A percentile compares a stretch with the other conserved stretches of the same genome.
These are phyloP conservation scores for Orthosia gothica DNA, from an alignment of 2,888 invertebrate genomes.

Conservation along the genomic window DNA sequence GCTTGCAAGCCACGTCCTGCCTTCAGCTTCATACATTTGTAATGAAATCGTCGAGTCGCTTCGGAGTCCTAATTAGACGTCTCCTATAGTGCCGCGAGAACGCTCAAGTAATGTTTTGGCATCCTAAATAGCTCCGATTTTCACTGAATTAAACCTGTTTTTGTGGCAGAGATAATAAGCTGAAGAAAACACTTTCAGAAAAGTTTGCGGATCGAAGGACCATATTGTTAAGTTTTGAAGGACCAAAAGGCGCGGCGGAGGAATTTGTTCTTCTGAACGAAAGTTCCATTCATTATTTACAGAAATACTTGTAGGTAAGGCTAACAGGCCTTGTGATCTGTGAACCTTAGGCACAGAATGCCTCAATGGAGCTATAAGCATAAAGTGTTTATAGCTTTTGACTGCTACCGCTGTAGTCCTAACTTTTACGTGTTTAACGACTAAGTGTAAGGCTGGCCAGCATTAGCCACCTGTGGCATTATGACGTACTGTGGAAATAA, in stretches of 20 bases:
- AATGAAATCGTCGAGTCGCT: slow-evolving; percentile 84
- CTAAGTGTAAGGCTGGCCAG: not conserved
- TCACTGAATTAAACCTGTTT: slow-evolving; percentile 52
- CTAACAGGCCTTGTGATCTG: not conserved
- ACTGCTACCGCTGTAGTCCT: not conserved
- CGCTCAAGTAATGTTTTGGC: slow-evolving; percentile 61
- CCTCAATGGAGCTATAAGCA: slow-evolving; percentile 26
- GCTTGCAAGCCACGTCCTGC: slow-evolving; percentile 85
- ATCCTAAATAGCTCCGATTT: slow-evolving; percentile 53
- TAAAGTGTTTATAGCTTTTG: slow-evolving; percentile 37
- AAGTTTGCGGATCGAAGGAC: slow-evolving; percentile 29
- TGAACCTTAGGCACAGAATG: slow-evolving; percentile 14
- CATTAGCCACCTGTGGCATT: slow-evolving; percentile 10
- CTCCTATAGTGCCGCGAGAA: slow-evolving; percentile 67
- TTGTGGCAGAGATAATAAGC: slow-evolving; percentile 22
- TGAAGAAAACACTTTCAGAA: slow-evolving; percentile 37
- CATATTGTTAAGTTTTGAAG: slow-evolving; percentile 34
- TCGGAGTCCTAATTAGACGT: slow-evolving; percentile 83
- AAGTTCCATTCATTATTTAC: not conserved
- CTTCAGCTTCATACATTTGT: slow-evolving; percentile 85
- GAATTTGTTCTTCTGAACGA: not conserved
- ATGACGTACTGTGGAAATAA: not conserved
- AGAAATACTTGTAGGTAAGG: slow-evolving; percentile 18
- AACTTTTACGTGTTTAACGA: slow-evolving; percentile 15
- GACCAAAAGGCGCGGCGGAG: not conserved